Conservation (phyloP, 2,113 vertebrate genomes). For the Phycodurus eques region DNA sequence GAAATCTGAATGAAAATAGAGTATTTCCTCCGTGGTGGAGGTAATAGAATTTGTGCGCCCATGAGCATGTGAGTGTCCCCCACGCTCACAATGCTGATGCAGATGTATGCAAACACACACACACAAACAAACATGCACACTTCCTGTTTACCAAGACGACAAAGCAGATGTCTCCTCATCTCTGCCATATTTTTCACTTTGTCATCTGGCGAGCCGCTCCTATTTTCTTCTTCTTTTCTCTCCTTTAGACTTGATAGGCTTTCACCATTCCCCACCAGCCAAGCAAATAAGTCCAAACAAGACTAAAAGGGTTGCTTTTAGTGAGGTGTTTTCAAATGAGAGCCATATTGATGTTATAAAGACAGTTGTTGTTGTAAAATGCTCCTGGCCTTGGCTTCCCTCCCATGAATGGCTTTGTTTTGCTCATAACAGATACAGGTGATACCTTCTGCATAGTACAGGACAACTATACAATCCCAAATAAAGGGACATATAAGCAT, state of each 20-base stretch:
- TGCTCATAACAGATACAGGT: not conserved
- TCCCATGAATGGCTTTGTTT: not conserved
- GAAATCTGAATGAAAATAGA: not conserved
- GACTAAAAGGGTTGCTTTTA: not conserved
- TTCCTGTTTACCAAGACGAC: constrained; percentile 7
- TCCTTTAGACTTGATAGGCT: not conserved
- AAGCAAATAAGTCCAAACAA: not conserved
- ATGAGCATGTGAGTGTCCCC: not conserved
- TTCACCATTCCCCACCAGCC: not conserved
- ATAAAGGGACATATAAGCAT: not conserved
- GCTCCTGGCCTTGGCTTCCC: not conserved
- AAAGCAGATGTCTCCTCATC: constrained; percentile 19
- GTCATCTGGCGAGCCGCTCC: not conserved
- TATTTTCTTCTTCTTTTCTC: not conserved
- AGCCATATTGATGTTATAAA: not conserved
- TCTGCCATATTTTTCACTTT: constrained; percentile 12
- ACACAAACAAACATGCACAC: not conserved
- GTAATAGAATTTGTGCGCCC: no score
- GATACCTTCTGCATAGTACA: not conserved
- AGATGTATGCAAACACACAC: not conserved
- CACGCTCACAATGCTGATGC: not conserved
- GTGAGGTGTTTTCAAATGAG: not conserved
- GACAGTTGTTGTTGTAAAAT: not conserved
- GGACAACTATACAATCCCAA: not conserved
- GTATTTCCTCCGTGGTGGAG: not conserved